phyloP scores from a whole-genome alignment of 2,797 vertebrate genomes.

The Xenentodon cancila region DNA sequence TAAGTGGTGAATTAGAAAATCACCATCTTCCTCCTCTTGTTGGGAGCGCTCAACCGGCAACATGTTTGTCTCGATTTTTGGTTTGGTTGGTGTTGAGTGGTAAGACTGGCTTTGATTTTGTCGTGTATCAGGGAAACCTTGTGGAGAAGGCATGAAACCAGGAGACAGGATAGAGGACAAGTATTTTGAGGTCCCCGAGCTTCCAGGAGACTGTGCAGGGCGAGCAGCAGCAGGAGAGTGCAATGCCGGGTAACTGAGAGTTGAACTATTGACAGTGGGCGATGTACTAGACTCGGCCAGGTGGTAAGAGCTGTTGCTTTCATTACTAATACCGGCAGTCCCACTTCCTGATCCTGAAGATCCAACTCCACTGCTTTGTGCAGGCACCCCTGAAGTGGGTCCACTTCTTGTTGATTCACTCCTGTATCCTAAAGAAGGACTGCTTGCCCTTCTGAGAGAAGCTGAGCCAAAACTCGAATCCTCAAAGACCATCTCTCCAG shows the following conservation, averaged over 20 bases:
- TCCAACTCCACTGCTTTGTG: slow-evolving; percentile 56
- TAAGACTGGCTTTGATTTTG: slow-evolving; percentile 78
- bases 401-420: slow-evolving; percentile 67
- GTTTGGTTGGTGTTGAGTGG: slow-evolving; percentile 74
- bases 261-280: slow-evolving; percentile 74
- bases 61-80: slow-evolving; percentile 84
- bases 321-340: slow-evolving; percentile 56
- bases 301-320: slow-evolving; percentile 74
- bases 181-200: slow-evolving; percentile 83
- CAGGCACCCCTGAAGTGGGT: slow-evolving; percentile 13
- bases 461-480: slow-evolving; percentile 77
- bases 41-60: slow-evolving; percentile 71
- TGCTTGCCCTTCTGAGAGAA: slow-evolving; percentile 81
- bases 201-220: slow-evolving; percentile 79
- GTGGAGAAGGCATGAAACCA: slow-evolving; percentile 86
- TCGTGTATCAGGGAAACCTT: slow-evolving; percentile 72
- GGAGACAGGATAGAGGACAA: slow-evolving; percentile 87
- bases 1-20: slow-evolving; percentile 92
- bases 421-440: slow-evolving; percentile 86
- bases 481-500: slow-evolving; percentile 79
- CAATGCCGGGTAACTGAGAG: slow-evolving; percentile 84
- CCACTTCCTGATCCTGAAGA: slow-evolving; percentile 63
- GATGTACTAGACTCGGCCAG: slow-evolving; percentile 87
- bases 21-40: slow-evolving; percentile 79
- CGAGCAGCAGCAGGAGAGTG: slow-evolving; percentile 86